Percentiles rank a stretch among this genome's conserved stretches.
Conservation (phyloP, 2,888 invertebrate species). For the Eumacrocentrus americanus region DNA sequence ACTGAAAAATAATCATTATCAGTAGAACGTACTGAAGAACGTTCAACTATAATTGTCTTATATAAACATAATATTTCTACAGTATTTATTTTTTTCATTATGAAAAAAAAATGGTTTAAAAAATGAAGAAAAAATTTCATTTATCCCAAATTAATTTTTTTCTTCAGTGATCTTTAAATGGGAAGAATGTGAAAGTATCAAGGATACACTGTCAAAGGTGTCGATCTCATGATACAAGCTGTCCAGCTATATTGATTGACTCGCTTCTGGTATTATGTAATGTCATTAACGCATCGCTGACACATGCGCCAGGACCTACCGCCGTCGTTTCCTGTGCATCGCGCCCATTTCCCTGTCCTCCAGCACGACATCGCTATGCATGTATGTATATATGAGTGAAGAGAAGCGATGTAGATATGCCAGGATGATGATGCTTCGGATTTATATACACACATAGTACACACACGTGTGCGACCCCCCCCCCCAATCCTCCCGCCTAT, state of each 20-base stretch:
- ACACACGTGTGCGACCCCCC: conserved; percentile 23
- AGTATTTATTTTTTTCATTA: too few species aligned
- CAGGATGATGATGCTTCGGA: conserved; percentile 23
- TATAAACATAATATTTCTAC: too few species aligned
- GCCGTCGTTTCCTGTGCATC: conserved; percentile 30
- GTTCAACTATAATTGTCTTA: too few species aligned
- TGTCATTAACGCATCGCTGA: conserved; percentile 59
- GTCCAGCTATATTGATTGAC: conserved; percentile 52
- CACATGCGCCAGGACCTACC: conserved; percentile 50
- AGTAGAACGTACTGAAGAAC: too few species aligned
- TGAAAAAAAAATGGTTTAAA: too few species aligned
- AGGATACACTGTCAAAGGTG: conserved; percentile 26
- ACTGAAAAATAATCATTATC: too few species aligned
- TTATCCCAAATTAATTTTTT: too few species aligned
- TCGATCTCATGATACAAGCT: neutral
- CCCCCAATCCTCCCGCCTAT: conserved; percentile 24
- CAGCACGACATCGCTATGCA: conserved; percentile 14
- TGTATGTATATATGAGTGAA: conserved; percentile 3
- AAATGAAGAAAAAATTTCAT: too few species aligned
- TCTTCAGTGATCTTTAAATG: neutral
- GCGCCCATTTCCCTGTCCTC: conserved; percentile 22
- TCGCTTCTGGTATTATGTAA: conserved; percentile 53
- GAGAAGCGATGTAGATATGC: neutral
- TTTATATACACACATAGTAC: conserved; percentile 23
- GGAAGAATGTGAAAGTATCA: neutral